Evolutionary conservation across 2,113 vertebrate species (phyloP), one percentile per base, ranked within the genome.

Genomic region (Phylloscopus trochilus): DNA sequence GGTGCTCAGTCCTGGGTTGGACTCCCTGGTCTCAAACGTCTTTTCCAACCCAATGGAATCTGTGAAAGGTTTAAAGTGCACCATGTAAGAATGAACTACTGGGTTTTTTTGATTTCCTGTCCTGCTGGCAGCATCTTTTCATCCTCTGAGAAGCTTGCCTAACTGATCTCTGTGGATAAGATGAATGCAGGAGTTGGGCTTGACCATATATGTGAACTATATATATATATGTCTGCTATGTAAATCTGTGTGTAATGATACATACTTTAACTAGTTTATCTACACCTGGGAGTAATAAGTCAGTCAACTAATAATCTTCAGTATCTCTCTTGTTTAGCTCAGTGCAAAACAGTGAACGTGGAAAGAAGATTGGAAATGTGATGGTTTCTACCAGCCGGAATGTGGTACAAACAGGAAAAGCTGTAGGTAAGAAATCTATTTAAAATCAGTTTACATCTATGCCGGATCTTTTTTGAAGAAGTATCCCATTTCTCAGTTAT

Each of bases 271-370:
- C 14, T 53, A 16, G 28, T 84, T 75, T 37, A 76, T 53, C 93
- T 78, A 37, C 17, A 39, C 20, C 21, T 85, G 35, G 16, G n/a
- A 68, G 27, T 44, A 46, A 3, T 46, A 62, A 75, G 30, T 41
- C 63, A 47, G 39, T 67, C 53, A 30, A 17, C 63, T 93, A 41
- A 77, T n/a, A 77, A 47, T 75, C 30, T 85, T 89, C 47, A 60
- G 24, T 66, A 26, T 95, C 74, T 87, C 68, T 79, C 83, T 97
- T 83, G 7, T 75, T 93, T 96, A 99, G 99, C 96, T 99, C 99
- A 53, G 98, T 99, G 89, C 99, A 99, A 96, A 99, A 99, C 97
- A 99, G 99, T 68, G 99, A 99, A 90, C 98, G 99, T 67, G 99
- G 99, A 83, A 99, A 99, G 97, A 99, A 99, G 97, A 96, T 99